Evolutionary conservation across 2,888 invertebrate species (phyloP), one percentile per base, ranked within the genome.

Genomic region (Thumatha senex): DNA sequence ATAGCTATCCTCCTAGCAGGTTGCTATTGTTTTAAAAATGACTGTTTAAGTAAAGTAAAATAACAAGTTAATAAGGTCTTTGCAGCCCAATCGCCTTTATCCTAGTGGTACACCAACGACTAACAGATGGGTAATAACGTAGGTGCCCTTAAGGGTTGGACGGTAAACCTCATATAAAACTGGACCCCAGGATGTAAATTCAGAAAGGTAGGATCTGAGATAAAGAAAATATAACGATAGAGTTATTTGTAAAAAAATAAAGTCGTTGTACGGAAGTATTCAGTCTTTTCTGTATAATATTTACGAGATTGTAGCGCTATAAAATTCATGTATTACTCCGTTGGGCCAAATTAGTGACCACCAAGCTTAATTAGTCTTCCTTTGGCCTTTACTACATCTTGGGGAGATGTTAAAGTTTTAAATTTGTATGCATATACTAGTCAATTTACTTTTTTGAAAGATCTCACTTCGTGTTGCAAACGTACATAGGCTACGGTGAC

Each of bases 341-440:
- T 9, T 13, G 43, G 48, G 48, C 7, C 43, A 39, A 44, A 48
- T 48, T 48, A 44, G 39, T 48, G 39, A n/a, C 34, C 24, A 44
- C 39, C 13, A 14, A 10, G 33, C 39, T 33, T 43, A 48, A 48
- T 48, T 48, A 48, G 31, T 13, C 9, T 31, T 42, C n/a, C 33
- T 13, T 48, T 34, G 0, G n/a, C 7, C 14, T 18, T 14, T n/a
- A 41, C 0, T 31, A 9, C 7, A 31, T 35, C 24, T 24, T 34
- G 18, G 7, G 34, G 13, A 9, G 3, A 24, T 2, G 12, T 2
- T 12, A 43, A 35, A 15, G 14, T 33, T 33, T 31, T 33, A 33
- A 33, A 42, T 31, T 34, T 34, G 11, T 9, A 43, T 12, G 10
- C 18, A 5, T n/a, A 30, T 8, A 24, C 12, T 30, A 30, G 31